These are phyloP conservation scores for Varroa destructor DNA, from an alignment of 1,140 invertebrate species.

Conservation along the genomic window DNA sequence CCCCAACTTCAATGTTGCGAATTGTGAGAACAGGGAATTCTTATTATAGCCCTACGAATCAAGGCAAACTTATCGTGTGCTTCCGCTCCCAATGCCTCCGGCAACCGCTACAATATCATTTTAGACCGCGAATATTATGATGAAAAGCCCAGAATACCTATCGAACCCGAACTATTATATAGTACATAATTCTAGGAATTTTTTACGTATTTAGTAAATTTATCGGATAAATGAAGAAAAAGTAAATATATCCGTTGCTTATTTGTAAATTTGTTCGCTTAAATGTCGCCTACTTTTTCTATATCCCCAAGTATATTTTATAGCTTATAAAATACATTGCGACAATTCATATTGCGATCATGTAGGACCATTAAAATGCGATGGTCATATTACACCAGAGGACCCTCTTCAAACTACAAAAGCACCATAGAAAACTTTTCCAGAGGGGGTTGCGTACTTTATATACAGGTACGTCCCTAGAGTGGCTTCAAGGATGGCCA, in stretches of 20 bases:
- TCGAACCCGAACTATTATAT: no score
- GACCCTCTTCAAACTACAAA: not conserved
- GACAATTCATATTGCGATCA: not conserved
- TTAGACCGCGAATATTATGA: not conserved
- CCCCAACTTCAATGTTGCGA: not conserved
- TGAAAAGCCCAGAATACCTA: not conserved
- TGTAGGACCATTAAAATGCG: not conserved
- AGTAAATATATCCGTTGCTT: no score
- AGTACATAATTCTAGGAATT: no score
- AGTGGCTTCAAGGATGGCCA: no score
- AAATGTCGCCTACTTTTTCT: no score
- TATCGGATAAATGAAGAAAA: no score
- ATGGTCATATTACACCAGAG: conserved; percentile 8
- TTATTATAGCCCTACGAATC: not conserved
- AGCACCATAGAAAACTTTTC: conserved; percentile 8
- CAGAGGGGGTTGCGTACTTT: conserved; percentile 11
- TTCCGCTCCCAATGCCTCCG: conserved; percentile 2
- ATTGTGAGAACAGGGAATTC: conserved; percentile 4
- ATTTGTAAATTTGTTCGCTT: no score
- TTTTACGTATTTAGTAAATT: no score
- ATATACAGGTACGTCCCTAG: not conserved
- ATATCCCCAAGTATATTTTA: no score
- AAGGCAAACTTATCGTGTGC: not conserved
- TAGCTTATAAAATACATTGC: not conserved
- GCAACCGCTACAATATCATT: not conserved